These are phyloP conservation scores for Antheraea yamamai DNA, from an alignment of 2,888 invertebrate species.

Conservation along the genomic window DNA sequence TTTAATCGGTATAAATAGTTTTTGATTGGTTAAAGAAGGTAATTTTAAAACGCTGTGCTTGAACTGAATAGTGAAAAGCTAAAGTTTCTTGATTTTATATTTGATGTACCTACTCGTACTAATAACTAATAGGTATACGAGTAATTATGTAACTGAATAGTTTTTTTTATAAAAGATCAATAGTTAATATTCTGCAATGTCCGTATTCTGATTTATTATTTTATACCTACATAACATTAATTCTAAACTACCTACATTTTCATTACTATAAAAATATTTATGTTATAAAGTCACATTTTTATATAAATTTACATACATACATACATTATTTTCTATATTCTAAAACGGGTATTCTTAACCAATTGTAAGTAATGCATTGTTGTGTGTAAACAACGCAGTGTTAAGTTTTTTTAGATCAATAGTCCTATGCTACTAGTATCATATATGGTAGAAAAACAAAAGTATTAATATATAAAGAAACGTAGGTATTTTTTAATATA, in stretches of 20 bases:
- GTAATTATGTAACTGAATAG: not conserved
- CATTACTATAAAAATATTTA: not conserved
- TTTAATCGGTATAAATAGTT: not conserved
- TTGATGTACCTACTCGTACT: not conserved
- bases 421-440: not conserved
- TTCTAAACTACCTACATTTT: not conserved
- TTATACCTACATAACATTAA: not conserved
- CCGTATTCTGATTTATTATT: not conserved
- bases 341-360: too few relatives aligned
- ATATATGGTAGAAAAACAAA: not conserved
- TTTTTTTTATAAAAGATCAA: not conserved
- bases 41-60: not conserved
- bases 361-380: not conserved
- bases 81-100: not conserved
- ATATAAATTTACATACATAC: too few relatives aligned
- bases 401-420: not conserved
- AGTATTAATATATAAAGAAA: too few relatives aligned
- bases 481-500: too few relatives aligned
- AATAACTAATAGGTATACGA: not conserved
- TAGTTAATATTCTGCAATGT: not conserved
- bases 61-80: not conserved
- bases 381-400: not conserved
- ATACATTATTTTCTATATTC: too few relatives aligned
- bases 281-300: not conserved
- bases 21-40: not conserved